Percentiles rank a stretch among this genome's conserved stretches.
phyloP scores from a whole-genome alignment of 2,797 vertebrate species.

The Cirrhinus molitorella region DNA sequence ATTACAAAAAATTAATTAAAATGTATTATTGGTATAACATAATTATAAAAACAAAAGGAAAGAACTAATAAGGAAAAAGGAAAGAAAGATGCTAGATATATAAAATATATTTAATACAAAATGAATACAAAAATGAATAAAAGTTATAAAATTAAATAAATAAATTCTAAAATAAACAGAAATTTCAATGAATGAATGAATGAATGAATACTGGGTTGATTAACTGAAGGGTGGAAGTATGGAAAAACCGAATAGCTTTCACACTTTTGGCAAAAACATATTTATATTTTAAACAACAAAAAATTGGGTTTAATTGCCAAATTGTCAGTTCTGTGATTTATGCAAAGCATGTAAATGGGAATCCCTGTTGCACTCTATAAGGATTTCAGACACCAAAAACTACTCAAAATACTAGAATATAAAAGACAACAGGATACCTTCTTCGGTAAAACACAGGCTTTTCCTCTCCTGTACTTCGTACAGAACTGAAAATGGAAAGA shows the following conservation, averaged over 20 bases:
- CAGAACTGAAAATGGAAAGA: constrained; percentile 89
- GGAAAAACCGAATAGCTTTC: neutral
- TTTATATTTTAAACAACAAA: neutral
- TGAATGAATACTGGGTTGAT: no score
- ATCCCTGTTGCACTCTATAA: neutral
- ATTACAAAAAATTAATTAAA: no score
- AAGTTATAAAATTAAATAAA: no score
- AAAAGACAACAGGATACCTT: constrained; percentile 82
- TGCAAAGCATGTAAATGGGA: neutral
- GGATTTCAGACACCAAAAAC: neutral
- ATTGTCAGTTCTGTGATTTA: no score
- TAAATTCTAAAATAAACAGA: no score
- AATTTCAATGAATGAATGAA: no score
- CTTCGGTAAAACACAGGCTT: constrained; percentile 93
- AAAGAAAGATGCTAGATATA: no score
- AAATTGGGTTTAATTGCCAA: neutral
- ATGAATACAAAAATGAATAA: no score
- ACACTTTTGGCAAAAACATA: neutral
- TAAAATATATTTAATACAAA: no score
- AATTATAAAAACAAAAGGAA: no score
- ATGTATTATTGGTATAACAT: no score
- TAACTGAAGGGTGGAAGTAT: neutral
- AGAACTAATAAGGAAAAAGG: no score
- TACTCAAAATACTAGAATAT: neutral
- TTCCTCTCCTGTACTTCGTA: constrained; percentile 84